These are phyloP conservation scores for Hylyphantes graminicola DNA, from an alignment of 1,140 invertebrate species.

Conservation along the genomic window DNA sequence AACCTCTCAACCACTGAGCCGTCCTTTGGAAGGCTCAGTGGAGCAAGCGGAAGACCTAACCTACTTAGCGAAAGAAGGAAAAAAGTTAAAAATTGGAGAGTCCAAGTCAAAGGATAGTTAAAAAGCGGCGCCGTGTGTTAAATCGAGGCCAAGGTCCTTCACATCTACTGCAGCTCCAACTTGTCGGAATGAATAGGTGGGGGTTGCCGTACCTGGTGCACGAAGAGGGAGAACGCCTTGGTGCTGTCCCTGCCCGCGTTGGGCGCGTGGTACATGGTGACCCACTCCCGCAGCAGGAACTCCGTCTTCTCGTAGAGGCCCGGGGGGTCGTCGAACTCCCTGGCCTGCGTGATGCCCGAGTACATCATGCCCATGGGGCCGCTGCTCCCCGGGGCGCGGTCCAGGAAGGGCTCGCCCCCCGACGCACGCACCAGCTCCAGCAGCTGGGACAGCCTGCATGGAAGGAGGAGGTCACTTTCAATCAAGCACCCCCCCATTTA, in stretches of 20 bases:
- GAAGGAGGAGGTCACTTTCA: no score
- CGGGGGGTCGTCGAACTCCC: constrained; percentile 93
- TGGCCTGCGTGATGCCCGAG: constrained; percentile 85
- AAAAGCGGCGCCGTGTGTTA: no score
- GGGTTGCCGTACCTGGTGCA: constrained; percentile 76
- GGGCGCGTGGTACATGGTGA: constrained; percentile 86
- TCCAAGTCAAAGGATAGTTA: no score
- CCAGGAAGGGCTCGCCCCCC: constrained; percentile 73
- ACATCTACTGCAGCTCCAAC: no score
- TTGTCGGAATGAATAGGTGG: no score
- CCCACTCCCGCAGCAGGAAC: constrained; percentile 93
- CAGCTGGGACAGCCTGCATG: constrained; percentile 75
- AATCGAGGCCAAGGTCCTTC: no score
- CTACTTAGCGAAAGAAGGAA: no score
- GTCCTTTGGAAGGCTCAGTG: no score
- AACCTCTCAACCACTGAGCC: no score
- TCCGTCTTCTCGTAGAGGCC: constrained; percentile 96
- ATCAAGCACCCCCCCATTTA: no score
- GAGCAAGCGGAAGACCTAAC: no score
- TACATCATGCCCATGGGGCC: constrained; percentile 91
- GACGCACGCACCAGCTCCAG: constrained; percentile 81
- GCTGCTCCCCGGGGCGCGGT: constrained; percentile 74
- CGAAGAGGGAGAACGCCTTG: constrained; percentile 94
- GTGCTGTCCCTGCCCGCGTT: constrained; percentile 84
- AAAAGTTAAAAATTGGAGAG: no score